Evolutionary conservation across 1,140 invertebrate species (phyloP), one percentile per base, ranked within the genome.

Genomic region (Rhagoletis pomonella): DNA sequence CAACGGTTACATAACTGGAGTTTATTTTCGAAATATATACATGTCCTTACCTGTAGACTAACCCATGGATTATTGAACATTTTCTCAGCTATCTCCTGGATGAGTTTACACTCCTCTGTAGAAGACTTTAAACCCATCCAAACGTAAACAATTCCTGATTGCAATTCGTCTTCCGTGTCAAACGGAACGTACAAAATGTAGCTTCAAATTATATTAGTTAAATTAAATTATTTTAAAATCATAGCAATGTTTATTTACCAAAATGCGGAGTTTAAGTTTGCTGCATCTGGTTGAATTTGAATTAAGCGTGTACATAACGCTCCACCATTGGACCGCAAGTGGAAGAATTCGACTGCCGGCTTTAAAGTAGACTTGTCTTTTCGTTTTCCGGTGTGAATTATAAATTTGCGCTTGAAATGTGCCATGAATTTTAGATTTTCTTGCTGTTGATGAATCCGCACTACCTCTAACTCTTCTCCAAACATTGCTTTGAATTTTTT

Each of bases 391-490:
- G 96, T 95, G 89, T 97, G 96, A 77, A 99, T 99, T 17, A 99
- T 96, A 93, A 99, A 99, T 92, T 98, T 97, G 86, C 97, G 94
- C 91, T 99, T 98, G 93, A 99, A 99, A 93, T 99, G 99, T 0
- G 99, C 97, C 94, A 99, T 96, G 92, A 99, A 99, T 94, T 99
- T 99, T 42, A 99, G 95, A 94, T 99, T 99, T 94, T 99, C 99
- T 94, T 99, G 99, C 93, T 99, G 99, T 90, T 98, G 98, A 93
- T 99, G 98, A n/a, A 98, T 99, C 77, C 98, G 94, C 1, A 99
- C 97, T 2, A 99, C 98, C 94, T 99, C 98, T 87, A 99, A 94
- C 90, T 99, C 98, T 90, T 98, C 97, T 59, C 98, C 97, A 93
- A 99, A 99, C 87, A 99, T 94, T 29, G 96, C 95, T 93, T 99